Percentiles rank a stretch among this genome's conserved stretches.
Conservation (phyloP, 2,797 vertebrate genomes). For the Pelodytes ibericus region DNA sequence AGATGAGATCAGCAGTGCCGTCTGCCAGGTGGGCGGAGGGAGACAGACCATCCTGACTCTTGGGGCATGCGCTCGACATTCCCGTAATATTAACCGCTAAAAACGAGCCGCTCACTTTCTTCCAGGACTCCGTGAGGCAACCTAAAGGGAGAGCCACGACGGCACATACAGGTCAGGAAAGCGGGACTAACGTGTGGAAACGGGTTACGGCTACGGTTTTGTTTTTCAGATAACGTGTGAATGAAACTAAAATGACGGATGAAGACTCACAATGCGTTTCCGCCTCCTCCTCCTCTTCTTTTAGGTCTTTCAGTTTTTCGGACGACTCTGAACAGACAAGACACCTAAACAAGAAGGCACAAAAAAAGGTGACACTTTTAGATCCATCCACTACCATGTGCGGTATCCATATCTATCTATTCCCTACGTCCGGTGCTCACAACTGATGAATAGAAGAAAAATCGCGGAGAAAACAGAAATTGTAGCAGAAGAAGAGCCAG, state of each 20-base stretch:
- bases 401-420: too few relatives aligned
- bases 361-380: too few relatives aligned
- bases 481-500: too few relatives aligned
- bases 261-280: conserved; percentile 25
- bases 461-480: too few relatives aligned
- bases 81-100: conserved; percentile 79
- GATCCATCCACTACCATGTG: too few relatives aligned
- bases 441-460: too few relatives aligned
- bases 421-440: too few relatives aligned
- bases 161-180: too few relatives aligned
- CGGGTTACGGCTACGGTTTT: too few relatives aligned
- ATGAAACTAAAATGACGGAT: not conserved
- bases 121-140: conserved; percentile 59
- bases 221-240: too few relatives aligned
- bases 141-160: conserved; percentile 58
- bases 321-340: conserved; percentile 79
- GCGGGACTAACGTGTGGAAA: too few relatives aligned
- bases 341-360: conserved; percentile 69
- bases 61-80: conserved; percentile 81
- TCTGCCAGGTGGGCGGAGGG: conserved; percentile 83
- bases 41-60: conserved; percentile 79
- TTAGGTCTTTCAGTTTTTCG: conserved; percentile 71
- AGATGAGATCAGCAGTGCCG: conserved; percentile 81
- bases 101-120: conserved; percentile 73
- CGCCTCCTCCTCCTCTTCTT: not conserved